Evolutionary conservation across 1,140 invertebrate genomes (phyloP), one percentile per base, ranked within the genome.

Genomic region (Portunus trituberculatus): DNA sequence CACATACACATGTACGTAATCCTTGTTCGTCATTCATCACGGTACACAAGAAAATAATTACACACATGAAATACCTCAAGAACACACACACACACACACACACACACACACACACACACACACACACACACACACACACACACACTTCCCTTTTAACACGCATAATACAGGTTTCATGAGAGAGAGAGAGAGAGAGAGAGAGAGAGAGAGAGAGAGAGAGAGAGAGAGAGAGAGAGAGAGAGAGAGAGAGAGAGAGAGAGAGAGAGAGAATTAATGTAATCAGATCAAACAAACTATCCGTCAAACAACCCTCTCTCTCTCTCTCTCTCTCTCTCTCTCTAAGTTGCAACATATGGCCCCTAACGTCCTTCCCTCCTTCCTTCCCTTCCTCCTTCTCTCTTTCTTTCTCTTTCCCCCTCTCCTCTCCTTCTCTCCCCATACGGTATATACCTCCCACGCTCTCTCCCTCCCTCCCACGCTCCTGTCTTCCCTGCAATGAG

Each of bases 181-280:
- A 12, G 45, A 91, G 4, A 91, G 89, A 91, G 45, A 91, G 89
- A 91, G 32, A 91, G 32, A 4, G 45, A 52, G 89, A 91, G 39
- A 46, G 32, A 46, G 12, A 12, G 45, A 91, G 4, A 91, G 89
- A 91, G 45, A 91, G 89, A 91, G 32, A 91, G 32, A 4, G 45
- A 52, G 89, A 91, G 39, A 46, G 32, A 12, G 45, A 91, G 4
- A 91, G 89, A 91, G 45, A 91, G 89, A 91, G 32, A 91, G 32
- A 4, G 45, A 52, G 89, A 91, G 89, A 91, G 32, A 91, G 32
- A 91, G 32, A 52, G 89, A 91, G 32, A 91, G n/a, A n/a, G 45
- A 59, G 46, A 0, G 89, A 91, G 32, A 91, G n/a, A n/a, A 20
- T 29, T 25, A 0, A 29, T 86, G 28, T 28, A 91, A 31, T 39